Evolutionary conservation across 2,113 vertebrate genomes (phyloP), one percentile per base, ranked within the genome.

Genomic region (Rhegmatorhina hoffmannsi): DNA sequence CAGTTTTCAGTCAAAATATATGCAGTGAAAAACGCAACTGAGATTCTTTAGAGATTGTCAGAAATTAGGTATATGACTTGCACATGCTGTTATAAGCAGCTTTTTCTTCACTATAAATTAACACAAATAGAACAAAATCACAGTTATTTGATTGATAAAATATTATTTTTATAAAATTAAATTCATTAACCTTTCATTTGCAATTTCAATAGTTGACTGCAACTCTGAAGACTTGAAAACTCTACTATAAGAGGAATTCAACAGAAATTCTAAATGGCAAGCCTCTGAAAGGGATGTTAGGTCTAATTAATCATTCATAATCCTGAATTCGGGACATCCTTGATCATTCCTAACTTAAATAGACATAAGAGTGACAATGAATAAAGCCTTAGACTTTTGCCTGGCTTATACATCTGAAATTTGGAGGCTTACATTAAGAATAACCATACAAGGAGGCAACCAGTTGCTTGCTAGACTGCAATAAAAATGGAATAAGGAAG

Each of bases 351-450:
- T 44, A 75, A 92, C 17, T 80, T 74, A 59, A 67, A 53, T 1
- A 74, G 26, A 60, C 5, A 1, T 34, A 58, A 84, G 2, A 26
- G 10, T 3, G 4, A 62, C 0, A 0, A 82, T 15, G 33, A 56
- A 77, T 31, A 26, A 60, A 44, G 38, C 6, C 23, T 55, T 17
- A 72, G 60, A 80, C 4, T 13, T 87, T 82, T 66, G 59, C 17
- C 13, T 44, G 24, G 31, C 20, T 58, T 50, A 11, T 5, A 23
- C 9, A 2, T 38, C 84, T 59, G 16, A 77, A 93, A 44, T 24
- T 44, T 67, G 36, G 47, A 87, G 21, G 10, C 3, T 84, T 56
- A 31, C 5, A 10, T 67, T 44, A 49, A 36, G 49, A 94, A 67
- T 33, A 74, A 56, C 7, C 16, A 36, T 10, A n/a, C 17, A 68